These are phyloP conservation scores for Sebastes alutus DNA, from an alignment of 2,797 vertebrate genomes.

Conservation along the genomic window DNA sequence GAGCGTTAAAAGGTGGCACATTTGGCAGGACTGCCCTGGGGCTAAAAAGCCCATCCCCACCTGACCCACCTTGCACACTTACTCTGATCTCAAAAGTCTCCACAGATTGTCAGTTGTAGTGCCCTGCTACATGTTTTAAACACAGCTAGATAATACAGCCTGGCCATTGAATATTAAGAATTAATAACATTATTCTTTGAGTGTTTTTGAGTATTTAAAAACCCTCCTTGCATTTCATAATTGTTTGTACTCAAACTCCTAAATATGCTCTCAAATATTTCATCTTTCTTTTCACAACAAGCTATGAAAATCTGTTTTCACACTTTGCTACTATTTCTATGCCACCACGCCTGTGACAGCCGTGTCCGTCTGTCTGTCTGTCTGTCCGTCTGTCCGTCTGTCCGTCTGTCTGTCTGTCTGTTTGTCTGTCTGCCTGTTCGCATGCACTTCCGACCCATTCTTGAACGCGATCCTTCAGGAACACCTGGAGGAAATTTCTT, in stretches of 20 bases:
- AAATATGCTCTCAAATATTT: neutral
- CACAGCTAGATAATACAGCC: neutral
- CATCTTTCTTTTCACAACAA: neutral
- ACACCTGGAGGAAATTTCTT: too few species aligned
- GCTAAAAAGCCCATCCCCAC: conserved; percentile 54
- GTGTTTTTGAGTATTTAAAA: neutral
- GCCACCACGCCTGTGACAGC: too few species aligned
- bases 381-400: fast-evolving
- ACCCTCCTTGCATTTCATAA: neutral
- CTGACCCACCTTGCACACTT: conserved; percentile 6
- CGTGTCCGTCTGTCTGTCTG: too few species aligned
- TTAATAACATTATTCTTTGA: neutral
- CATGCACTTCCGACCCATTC: too few species aligned
- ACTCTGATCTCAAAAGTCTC: conserved; percentile 4
- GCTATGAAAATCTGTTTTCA: neutral
- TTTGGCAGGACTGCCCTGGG: conserved; percentile 67
- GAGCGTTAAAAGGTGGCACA: conserved; percentile 71
- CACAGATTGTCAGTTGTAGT: conserved; percentile 10
- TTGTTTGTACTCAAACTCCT: neutral
- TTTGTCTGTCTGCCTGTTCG: too few species aligned
- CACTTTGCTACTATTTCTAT: too few species aligned
- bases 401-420: too few species aligned
- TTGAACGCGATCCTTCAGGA: too few species aligned
- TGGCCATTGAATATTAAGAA: neutral
- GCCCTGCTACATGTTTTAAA: neutral